Evolutionary conservation across 2,888 invertebrate species (phyloP), one percentile per base, ranked within the genome.

Genomic region (Rhimphoctona megacephalus): DNA sequence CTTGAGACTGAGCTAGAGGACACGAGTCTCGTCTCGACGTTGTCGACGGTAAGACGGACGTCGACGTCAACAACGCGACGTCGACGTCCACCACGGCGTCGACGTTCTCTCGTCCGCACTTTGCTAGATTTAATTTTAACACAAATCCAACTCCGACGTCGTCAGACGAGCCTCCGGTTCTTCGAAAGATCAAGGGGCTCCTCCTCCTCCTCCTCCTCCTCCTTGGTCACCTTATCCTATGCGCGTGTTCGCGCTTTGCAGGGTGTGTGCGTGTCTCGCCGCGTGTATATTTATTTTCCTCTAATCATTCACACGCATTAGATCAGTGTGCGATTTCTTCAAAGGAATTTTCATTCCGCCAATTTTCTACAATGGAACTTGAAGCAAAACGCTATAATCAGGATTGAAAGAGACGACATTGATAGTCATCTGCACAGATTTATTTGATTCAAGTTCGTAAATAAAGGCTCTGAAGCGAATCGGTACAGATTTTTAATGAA

Each of bases 1-100:
- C 94, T 94, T 94, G 94, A 94, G 94, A 94, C 94, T 94, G 94
- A 94, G 91, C 92, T 91, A 94, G 93, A 94, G 94, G 94, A 94
- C 94, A 94, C 91, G 92, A 87, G 87, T 83, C 87, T 83, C 83
- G 86, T 90, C 90, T 89, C 92, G 89, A 89, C 90, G 87, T 85
- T 89, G 85, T 88, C 91, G 92, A 91, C 92, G 92, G 89, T 92
- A 89, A 83, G 88, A 89, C 86, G 86, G 86, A 72, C 84, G 79
- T 81, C 85, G 86, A 74, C 66, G 73, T 61, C 89, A 82, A 52
- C 88, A 89, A 89, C 91, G 88, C 88, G 87, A 85, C 87, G 87
- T 90, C 89, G 88, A 89, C 89, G 89, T 80, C 87, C 88, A 89
- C 88, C 86, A 89, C 89, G 79, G 73, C 83, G 78, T 83, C 87